These are phyloP conservation scores for Sebastes hubbsi DNA, from an alignment of 2,797 vertebrate species.

Conservation along the genomic window DNA sequence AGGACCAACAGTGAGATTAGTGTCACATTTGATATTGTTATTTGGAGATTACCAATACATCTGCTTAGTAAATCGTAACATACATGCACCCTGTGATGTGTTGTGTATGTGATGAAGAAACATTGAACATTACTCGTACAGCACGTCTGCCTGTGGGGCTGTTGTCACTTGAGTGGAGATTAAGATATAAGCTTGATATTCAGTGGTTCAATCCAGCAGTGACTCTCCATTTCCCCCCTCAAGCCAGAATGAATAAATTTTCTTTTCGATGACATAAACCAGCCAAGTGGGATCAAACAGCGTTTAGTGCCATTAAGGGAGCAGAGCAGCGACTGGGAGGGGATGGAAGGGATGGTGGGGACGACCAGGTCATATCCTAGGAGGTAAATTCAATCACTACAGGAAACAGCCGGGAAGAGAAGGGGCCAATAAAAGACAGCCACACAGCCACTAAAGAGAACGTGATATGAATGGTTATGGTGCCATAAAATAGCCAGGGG, in stretches of 20 bases:
- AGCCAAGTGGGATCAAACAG: slow-evolving; percentile 44
- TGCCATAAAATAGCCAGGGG: slow-evolving; percentile 11
- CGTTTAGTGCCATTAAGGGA: slow-evolving; percentile 33
- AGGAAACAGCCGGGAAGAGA: slow-evolving; percentile 67
- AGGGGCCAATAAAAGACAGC: slow-evolving; percentile 59
- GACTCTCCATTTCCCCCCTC: slow-evolving; percentile 38
- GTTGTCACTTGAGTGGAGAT: slow-evolving; percentile 14
- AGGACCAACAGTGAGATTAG: not conserved
- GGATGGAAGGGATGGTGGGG: slow-evolving; percentile 26
- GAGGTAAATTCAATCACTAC: slow-evolving; percentile 77
- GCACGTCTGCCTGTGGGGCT: not conserved
- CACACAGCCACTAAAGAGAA: slow-evolving; percentile 34
- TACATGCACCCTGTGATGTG: not conserved
- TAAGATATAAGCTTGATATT: slow-evolving; percentile 31
- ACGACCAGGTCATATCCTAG: slow-evolving; percentile 65
- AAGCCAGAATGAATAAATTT: slow-evolving; percentile 51
- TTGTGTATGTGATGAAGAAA: not conserved
- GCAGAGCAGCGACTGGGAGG: slow-evolving; percentile 1
- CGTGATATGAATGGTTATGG: slow-evolving; percentile 54
- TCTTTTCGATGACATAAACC: slow-evolving; percentile 56
- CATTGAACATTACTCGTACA: not conserved
- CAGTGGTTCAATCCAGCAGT: slow-evolving; percentile 16
- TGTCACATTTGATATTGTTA: slow-evolving; percentile 1
- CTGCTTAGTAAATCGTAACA: not conserved
- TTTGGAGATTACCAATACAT: not conserved